phyloP scores from a whole-genome alignment of 2,888 invertebrate genomes.

The Acanthosepion lycidas region DNA sequence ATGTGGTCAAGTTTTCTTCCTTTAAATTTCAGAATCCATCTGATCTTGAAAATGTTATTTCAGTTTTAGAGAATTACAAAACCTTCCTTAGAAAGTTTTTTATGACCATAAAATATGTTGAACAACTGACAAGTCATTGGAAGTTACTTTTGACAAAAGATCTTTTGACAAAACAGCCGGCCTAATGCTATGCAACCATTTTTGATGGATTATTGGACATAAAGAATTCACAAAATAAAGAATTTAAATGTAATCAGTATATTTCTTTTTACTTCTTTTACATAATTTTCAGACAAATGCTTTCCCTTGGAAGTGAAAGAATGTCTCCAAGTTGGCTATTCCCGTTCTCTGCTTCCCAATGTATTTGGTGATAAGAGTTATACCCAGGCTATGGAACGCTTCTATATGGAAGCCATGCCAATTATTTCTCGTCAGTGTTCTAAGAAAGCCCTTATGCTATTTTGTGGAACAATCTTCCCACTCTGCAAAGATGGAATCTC shows the following conservation, averaged over 20 bases:
- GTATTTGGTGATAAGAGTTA: slow-evolving; percentile 39
- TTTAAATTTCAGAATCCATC: background rate
- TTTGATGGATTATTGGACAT: background rate
- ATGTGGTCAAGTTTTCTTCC: background rate
- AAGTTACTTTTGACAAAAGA: background rate
- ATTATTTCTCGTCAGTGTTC: background rate
- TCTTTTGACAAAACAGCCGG: background rate
- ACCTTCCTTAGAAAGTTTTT: background rate
- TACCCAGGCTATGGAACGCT: background rate
- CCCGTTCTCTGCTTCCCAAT: background rate
- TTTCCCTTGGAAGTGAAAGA: slow-evolving; percentile 34
- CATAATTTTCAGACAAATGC: slow-evolving; percentile 5
- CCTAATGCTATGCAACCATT: background rate
- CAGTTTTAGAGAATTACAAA: background rate
- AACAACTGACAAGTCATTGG: background rate
- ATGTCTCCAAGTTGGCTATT: background rate
- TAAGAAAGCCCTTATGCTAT: background rate
- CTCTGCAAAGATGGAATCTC: slow-evolving; percentile 24
- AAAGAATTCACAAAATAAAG: background rate
- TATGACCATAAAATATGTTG: background rate
- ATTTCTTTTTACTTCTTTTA: background rate
- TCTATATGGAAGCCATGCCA: background rate
- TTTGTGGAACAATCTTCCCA: slow-evolving; percentile 43
- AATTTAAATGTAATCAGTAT: background rate
- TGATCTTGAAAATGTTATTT: background rate